Percentiles rank a stretch among this genome's conserved stretches.
Conservation (phyloP, 2,113 vertebrate species). For the Rissa tridactyla region DNA sequence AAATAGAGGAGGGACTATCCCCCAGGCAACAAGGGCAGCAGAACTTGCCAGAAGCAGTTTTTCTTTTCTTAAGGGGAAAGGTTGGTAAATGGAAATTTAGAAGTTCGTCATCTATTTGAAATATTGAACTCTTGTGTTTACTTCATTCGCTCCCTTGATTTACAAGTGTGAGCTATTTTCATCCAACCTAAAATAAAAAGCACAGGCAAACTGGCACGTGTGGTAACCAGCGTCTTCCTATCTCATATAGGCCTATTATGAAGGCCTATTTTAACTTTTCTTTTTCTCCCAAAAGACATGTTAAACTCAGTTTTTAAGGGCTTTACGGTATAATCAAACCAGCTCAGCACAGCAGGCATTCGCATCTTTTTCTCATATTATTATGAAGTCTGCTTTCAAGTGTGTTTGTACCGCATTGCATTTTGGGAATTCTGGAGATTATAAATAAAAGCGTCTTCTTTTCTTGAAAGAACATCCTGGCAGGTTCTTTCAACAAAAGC, state of each 20-base stretch:
- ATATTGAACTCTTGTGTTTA: background rate
- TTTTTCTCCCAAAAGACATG: background rate
- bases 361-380: background rate
- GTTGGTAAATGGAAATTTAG: slow-evolving; percentile 9
- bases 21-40: background rate
- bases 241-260: background rate
- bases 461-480: background rate
- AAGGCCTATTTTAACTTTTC: background rate
- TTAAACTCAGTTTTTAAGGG: slow-evolving; percentile 18
- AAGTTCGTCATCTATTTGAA: background rate
- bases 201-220: background rate
- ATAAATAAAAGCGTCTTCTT: slow-evolving; percentile 46
- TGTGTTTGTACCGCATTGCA: background rate
- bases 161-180: background rate
- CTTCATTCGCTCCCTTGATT: background rate
- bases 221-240: background rate
- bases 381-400: slow-evolving; percentile 36
- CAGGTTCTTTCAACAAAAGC: slow-evolving; percentile 36
- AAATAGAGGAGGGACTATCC: background rate
- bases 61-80: background rate
- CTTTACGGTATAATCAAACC: background rate
- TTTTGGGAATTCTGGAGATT: slow-evolving; percentile 24
- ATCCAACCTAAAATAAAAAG: slow-evolving; percentile 1
- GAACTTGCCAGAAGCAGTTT: background rate
- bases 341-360: slow-evolving; percentile 10